Base-by-base conservation (phyloP, 2,113 vertebrate species). In the Canis aureus region DNA sequence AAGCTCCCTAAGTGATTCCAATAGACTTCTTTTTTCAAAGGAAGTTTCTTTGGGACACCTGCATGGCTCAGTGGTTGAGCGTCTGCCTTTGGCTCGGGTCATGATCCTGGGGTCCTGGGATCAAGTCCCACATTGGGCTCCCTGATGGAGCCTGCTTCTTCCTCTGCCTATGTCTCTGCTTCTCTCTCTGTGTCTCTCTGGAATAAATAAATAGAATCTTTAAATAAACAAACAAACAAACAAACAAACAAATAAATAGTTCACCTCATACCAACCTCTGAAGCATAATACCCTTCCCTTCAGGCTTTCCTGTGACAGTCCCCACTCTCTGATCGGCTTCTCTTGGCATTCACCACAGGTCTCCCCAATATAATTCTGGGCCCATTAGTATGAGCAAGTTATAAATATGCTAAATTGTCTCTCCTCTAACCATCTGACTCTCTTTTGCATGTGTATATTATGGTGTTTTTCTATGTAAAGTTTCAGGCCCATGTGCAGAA, bases 401-500 rank as follows among this genome's bases (percentile, higher is more conserved):
- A 62, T 64, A 59, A 22, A 49, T 35, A 60, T 59, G 35, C 60
- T 66, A 82, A 49, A 15, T 76, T 59, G 3, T 10, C 22, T 86
- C 35, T 88, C 60, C 7, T 74, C 60, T 89, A 35, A 55, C 38
- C 83, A 86, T 66, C 32, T 49, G 78, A 95, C 43, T 91, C 64
- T 67, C 29, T 92, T 94, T 80, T 76, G 53, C 80, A 53, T 59
- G 55, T 62, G 57, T 64, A 35, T 60, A 13, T 57, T 38, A 87
- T 66, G 83, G 27, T 73, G 19, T 16, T 67, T 76, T 12, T 62
- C 15, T 66, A 74, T n/a, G n/a, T 73, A 80, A 76, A 96, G 27
- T 90, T 92, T 94, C 35, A 82, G 43, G 27, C n/a, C 38, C 57
- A 64, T 38, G 87, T 94, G 53, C 49, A 82, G 83, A 86, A 89